Percentiles rank a stretch among this genome's conserved stretches.
phyloP scores from a whole-genome alignment of 2,113 vertebrate genomes.

The Cranoglanis bouderius region DNA sequence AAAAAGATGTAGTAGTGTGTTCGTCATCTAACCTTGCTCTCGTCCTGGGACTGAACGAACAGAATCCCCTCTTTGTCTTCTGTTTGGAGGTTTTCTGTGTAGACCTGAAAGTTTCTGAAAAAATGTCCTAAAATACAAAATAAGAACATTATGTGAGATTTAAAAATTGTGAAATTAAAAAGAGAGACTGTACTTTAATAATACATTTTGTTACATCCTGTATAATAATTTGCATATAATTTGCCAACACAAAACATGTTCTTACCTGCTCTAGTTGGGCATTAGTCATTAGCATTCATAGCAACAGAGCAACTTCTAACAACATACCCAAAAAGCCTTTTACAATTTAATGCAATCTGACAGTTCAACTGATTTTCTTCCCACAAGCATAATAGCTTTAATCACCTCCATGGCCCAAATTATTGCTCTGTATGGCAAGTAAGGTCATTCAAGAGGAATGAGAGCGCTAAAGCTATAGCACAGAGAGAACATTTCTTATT shows the following conservation, averaged over 20 bases:
- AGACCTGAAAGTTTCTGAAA: conserved; percentile 51
- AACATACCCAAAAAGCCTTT: conserved; percentile 25
- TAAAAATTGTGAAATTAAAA: neutral
- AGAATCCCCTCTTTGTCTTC: conserved; percentile 80
- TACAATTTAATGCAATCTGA: conserved; percentile 48
- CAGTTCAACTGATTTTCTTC: conserved; percentile 45
- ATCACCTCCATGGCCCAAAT: conserved; percentile 32
- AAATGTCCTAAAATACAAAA: conserved; percentile 34
- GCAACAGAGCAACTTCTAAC: conserved; percentile 27
- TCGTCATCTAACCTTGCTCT: conserved; percentile 66
- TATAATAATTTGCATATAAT: neutral
- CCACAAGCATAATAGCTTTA: neutral
- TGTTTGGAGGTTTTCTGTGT: conserved; percentile 70
- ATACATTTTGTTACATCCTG: neutral
- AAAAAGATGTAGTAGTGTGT: neutral
- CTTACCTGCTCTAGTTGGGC: conserved; percentile 1
- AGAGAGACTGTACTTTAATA: neutral
- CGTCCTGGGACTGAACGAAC: conserved; percentile 49
- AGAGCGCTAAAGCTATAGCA: neutral
- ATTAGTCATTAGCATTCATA: conserved; percentile 55
- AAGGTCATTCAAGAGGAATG: neutral
- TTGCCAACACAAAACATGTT: neutral
- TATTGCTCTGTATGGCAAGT: conserved; percentile 15
- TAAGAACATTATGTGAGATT: neutral
- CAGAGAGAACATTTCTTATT: neutral